Evolutionary conservation across 2,888 invertebrate genomes (phyloP).

Genomic region (Caenorhabditis parvicauda): DNA sequence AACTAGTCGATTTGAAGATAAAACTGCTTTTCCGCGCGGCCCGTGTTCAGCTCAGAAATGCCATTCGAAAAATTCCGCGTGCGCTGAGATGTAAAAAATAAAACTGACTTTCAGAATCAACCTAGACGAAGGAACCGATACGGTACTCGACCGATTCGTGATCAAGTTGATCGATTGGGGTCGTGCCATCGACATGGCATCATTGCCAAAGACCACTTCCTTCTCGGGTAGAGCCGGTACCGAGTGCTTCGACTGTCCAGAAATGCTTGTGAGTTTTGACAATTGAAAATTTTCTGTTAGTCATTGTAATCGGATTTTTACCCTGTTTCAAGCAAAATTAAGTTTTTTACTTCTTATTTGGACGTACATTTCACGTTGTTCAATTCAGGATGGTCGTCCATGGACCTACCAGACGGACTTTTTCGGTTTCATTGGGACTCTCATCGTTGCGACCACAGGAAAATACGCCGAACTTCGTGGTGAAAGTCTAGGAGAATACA

Average conservation of each 20-base stretch:
- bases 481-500: constrained; percentile 30
- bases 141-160: constrained; percentile 21
- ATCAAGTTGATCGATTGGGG: constrained; percentile 90
- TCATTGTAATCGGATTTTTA: too few species aligned
- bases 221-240: constrained; percentile 70
- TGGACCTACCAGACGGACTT: constrained; percentile 84
- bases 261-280: constrained; percentile 71
- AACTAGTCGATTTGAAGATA: too few species aligned
- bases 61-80: neutral
- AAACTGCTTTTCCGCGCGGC: neutral
- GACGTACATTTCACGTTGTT: too few species aligned
- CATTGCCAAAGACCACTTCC: constrained; percentile 67
- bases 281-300: neutral
- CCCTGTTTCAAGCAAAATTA: too few species aligned
- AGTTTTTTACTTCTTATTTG: too few species aligned
- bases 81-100: neutral
- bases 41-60: neutral
- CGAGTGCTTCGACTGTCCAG: constrained; percentile 69
- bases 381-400: constrained; percentile 74
- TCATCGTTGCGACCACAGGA: constrained; percentile 82
- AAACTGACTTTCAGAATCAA: constrained; percentile 32
- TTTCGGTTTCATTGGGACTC: constrained; percentile 82
- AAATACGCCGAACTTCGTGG: constrained; percentile 74
- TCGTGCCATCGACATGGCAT: constrained; percentile 84
- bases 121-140: constrained; percentile 17